Evolutionary conservation across 2,797 vertebrate genomes (phyloP), one percentile per base, ranked within the genome.

Genomic region (Uromys caudimaculatus): DNA sequence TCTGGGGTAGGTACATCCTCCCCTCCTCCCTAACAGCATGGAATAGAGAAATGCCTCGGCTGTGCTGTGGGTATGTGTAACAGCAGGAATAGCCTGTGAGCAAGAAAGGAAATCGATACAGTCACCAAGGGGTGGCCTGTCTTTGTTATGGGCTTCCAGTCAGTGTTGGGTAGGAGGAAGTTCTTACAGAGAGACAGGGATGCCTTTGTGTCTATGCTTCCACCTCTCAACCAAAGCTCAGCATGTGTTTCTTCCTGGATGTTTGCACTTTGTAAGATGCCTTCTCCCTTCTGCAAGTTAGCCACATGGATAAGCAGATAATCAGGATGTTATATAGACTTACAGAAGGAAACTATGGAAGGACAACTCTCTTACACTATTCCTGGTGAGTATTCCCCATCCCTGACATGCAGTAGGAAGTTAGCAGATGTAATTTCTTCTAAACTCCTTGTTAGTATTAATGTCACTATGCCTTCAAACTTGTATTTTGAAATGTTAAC

Each of bases 1-100:
- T 89, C 92, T 93, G 96, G 89, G 91, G 77, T 96, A 93, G 95
- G 89, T 96, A 78, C 1, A 5, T 47, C 67, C 87, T 95, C 44
- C 91, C 90, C n/a, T 47, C 94, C 16, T 7, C 38, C 52, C 90
- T 60, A 89, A 62, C 35, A 41, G 44, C 2, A 47, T 1, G 69
- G 76, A 56, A 94, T 11, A 29, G 84, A 38, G 64, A 69, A 12
- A 50, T 5, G 54, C 87, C 94, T 41, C 7, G 32, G 19, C 79
- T 38, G 21, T 64, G 75, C 73, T 1, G 13, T 3, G 6, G 41
- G 71, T 62, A 58, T 81, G 11, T 77, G 89, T 91, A 95, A 95
- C 95, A 95, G 29, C 62, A 6, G 9, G 56, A 60, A 94, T 69
- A 3, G 19, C 56, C 76, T 0, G 32, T 1, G 0, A 89, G 89